A percentile compares a stretch with the other conserved stretches of the same genome.
Conservation (phyloP, 2,797 vertebrate genomes). For the Scolopax bukidnonensis region DNA sequence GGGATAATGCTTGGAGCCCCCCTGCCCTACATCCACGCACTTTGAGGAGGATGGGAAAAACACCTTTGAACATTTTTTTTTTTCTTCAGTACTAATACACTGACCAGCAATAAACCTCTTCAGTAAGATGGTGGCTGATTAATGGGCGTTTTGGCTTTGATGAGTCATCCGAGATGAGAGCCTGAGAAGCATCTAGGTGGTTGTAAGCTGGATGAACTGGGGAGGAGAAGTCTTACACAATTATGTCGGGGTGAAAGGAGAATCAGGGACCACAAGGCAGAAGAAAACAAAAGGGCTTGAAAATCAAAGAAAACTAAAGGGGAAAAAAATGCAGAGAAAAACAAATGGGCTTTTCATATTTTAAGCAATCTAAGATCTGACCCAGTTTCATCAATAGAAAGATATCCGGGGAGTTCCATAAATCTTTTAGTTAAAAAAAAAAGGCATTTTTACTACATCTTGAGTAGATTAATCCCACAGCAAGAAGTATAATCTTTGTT, state of each 20-base stretch:
- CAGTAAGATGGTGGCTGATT: not conserved
- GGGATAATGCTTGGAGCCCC: not conserved
- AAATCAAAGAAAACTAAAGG: not conserved
- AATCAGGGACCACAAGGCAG: not conserved
- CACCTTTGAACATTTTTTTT: not conserved
- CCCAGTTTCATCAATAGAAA: not conserved
- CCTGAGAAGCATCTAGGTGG: not conserved
- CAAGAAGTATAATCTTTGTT: not conserved
- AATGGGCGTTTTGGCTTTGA: not conserved
- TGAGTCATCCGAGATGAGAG: not conserved
- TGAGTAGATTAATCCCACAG: not conserved
- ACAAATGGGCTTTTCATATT: not conserved
- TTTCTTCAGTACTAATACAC: not conserved
- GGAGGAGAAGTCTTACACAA: not conserved
- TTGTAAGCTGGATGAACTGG: not conserved
- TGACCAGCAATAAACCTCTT: not conserved
- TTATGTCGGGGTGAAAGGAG: not conserved
- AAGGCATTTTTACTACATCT: not conserved
- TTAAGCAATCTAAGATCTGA: not conserved
- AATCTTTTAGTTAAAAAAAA: not conserved
- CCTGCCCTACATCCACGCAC: not conserved
- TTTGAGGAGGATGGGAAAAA: conserved; percentile 29
- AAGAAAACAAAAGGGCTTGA: not conserved
- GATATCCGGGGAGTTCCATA: not conserved
- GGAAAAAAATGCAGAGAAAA: not conserved